Evolutionary conservation across 1,140 invertebrate species (phyloP).

Genomic region (Apis mellifera): Amel_HAv3.1 CM009935.2:2967501-2968000

Average conservation of each 20-base stretch:
- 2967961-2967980: not conserved
- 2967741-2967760: constrained; percentile 12
- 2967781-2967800: constrained; percentile 35
- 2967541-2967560: not conserved
- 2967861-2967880: constrained; percentile 65
- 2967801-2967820: not conserved
- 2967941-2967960: not conserved
- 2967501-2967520: not conserved
- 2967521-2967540: not conserved
- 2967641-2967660: constrained; percentile 12
- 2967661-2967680: constrained; percentile 32
- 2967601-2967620: not conserved
- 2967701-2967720: not conserved
- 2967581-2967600: constrained; percentile 15
- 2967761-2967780: not conserved
- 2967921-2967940: not conserved
- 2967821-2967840: constrained; percentile 64
- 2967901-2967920: too few species aligned
- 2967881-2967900: not conserved
- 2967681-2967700: constrained; percentile 25
- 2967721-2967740: not conserved
- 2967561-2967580: not conserved
- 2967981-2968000: not conserved
- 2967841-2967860: constrained; percentile 65
- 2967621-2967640: not conserved